Conservation (phyloP, 2,797 vertebrate species). For the Adrianichthys oophorus region DNA sequence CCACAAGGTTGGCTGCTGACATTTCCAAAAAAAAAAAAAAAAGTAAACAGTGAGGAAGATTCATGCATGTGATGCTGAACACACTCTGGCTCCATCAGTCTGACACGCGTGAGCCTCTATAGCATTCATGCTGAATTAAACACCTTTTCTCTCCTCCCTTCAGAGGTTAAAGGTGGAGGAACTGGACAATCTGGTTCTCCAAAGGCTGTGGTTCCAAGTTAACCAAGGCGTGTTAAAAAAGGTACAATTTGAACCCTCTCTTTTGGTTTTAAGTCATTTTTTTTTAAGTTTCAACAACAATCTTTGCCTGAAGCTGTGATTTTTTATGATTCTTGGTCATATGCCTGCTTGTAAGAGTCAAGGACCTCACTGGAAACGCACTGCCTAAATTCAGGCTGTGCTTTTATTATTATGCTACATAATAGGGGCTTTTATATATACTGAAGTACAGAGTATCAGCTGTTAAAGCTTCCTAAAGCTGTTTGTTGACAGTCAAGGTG, state of each 20-base stretch:
- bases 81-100: not conserved
- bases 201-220: conserved; percentile 75
- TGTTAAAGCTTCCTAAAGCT: too few relatives aligned
- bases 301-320: too few relatives aligned
- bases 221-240: conserved; percentile 75
- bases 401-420: too few relatives aligned
- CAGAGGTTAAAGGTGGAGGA: conserved; percentile 56
- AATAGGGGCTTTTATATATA: too few relatives aligned
- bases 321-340: too few relatives aligned
- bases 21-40: not conserved
- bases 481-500: too few relatives aligned
- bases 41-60: not conserved
- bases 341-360: too few relatives aligned
- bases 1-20: not conserved
- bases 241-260: conserved; percentile 33
- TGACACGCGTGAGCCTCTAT: not conserved
- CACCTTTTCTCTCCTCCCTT: not conserved
- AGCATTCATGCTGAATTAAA: not conserved
- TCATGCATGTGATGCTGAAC: not conserved
- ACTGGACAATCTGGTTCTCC: conserved; percentile 58
- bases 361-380: too few relatives aligned
- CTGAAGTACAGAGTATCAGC: too few relatives aligned
- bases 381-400: too few relatives aligned
- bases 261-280: not conserved
- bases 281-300: not conserved